Evolutionary conservation across 2,888 invertebrate species (phyloP), one percentile per base, ranked within the genome.

Genomic region (Harpalus rufipes): DNA sequence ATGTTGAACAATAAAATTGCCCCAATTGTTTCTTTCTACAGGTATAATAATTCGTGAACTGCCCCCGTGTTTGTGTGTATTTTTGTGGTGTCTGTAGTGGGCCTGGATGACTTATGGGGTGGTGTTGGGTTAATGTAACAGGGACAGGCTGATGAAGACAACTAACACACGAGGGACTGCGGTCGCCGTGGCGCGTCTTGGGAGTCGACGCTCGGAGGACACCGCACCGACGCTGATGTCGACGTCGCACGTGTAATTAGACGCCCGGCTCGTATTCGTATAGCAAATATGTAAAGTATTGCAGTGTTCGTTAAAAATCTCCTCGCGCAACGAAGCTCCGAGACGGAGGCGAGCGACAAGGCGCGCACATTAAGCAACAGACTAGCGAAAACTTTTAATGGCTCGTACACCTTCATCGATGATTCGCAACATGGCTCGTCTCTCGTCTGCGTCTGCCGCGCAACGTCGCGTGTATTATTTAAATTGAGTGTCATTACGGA

Each of bases 121-220:
- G 6, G 21, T 74, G 44, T 74, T 44, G 41, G 59, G 74, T 18
- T 83, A 83, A 83, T 83, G 83, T 83, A 56, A 61, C 83, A 72
- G 81, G 76, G 83, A 83, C 83, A 83, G 83, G 41, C 83, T 83
- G 83, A 83, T 83, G 83, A 83, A 83, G 83, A 83, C 83, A 74
- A 61, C 83, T 83, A 74, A 83, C 83, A 83, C 83, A 25, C 83
- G 21, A 76, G 83, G 83, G 83, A 83, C 76, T 63, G 74, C 74
- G 76, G 74, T 59, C 74, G 61, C 83, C 25, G 32, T 32, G 18
- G 68, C 68, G 44, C 83, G 83, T 83, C 83, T 83, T 83, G 83
- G 83, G 83, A 83, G 74, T 21, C 68, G 68, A 44, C 65, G 32
- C 82, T n/a, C 56, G 10, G 58, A 44, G 44, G 61, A 18, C 80